Evolutionary conservation across 2,888 invertebrate genomes (phyloP), one percentile per base, ranked within the genome.

Genomic region (Erebia palarica): DNA sequence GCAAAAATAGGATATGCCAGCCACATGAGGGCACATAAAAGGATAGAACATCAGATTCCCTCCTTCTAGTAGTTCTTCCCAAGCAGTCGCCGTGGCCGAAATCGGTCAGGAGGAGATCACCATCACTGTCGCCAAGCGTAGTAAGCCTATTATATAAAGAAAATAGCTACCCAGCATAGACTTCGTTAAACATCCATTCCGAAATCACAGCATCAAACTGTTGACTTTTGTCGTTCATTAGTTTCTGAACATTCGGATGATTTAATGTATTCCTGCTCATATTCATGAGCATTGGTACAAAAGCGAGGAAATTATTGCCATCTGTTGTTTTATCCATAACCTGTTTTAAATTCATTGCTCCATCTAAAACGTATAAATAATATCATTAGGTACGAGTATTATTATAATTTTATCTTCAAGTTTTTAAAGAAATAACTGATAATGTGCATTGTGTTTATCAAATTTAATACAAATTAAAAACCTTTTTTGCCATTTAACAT

Each of bases 151-250:
- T 36, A 36, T 7, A 36, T 36, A 1, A 36, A 36, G 7, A 36
- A 36, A 36, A 47, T 11, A 47, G 13, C 73, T 60, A 78, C 78
- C 76, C 75, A 57, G 74, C 68, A 66, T 75, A 71, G 13, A 75
- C 36, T 14, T 80, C 79, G 16, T 75, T 74, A 63, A 83, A 86
- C 66, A 84, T 66, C 73, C 84, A 81, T 73, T 87, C 86, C 0
- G 76, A 71, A n/a, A 87, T 73, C 3, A 85, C 80, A 2, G 76
- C 79, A 68, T 87, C 87, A 61, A 85, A 86, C 1, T 77, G 66
- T 73, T 84, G 78, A 16, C 65, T 81, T 0, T 78, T 72, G 27
- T 87, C 78, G 59, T 78, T 71, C 13, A 88, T 36, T 0, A 87
- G n/a, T 10, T 78, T 75, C 47, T 79, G 77, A 0, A 84, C 79